Evolutionary conservation across 2,113 vertebrate genomes (phyloP).

Genomic region (Procapra przewalskii): DNA sequence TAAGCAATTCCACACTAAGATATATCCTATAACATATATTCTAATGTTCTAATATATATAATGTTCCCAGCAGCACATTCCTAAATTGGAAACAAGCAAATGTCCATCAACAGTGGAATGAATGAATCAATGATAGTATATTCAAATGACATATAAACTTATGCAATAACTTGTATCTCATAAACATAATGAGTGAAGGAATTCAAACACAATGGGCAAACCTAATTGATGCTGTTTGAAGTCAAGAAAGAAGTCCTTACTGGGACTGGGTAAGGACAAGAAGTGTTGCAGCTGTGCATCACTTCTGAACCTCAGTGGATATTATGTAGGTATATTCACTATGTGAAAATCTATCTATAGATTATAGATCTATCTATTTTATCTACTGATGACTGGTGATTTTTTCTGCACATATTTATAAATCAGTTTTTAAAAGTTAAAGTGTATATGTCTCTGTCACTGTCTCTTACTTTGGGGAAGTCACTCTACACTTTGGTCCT

Average conservation of each 20-base stretch:
- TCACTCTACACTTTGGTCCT: background rate
- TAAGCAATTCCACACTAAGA: background rate
- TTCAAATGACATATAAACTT: background rate
- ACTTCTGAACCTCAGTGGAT: background rate
- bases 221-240: background rate
- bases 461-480: background rate
- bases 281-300: background rate
- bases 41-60: too few species aligned
- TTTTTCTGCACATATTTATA: background rate
- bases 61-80: background rate
- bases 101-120: background rate
- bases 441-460: background rate
- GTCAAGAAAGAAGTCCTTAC: background rate
- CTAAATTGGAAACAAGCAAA: background rate
- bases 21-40: background rate
- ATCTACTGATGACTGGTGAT: background rate
- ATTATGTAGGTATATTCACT: too few species aligned
- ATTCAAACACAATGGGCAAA: background rate
- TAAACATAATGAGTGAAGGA: background rate
- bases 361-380: background rate
- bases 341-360: background rate
- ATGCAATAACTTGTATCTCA: background rate
- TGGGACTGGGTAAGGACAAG: background rate
- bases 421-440: background rate
- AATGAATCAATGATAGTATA: background rate